Evolutionary conservation across 2,797 vertebrate species (phyloP), one percentile per base, ranked within the genome.

Genomic region (Nothura maculosa): DNA sequence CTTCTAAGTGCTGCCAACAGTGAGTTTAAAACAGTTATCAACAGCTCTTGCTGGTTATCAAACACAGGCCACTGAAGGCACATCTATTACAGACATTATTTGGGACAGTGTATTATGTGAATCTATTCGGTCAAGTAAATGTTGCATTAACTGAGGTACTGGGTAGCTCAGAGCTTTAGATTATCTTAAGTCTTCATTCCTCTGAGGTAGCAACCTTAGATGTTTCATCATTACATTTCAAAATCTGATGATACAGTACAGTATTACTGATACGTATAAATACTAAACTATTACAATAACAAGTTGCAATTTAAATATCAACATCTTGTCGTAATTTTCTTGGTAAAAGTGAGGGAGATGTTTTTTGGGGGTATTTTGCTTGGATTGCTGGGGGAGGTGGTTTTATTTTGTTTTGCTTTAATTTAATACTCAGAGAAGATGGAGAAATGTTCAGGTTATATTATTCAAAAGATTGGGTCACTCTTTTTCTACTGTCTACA

Each of bases 341-440:
- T 57, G 0, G 16, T 15, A 43, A 17, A 17, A 17, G 0, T 32
- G 43, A 18, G 43, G 43, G 18, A 19, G 24, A 7, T 52, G 48
- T 9, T 40, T 58, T 32, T 18, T 18, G 43, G 43, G 43, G 43
- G 18, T 45, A 45, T 45, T 72, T 57, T 19, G 1, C 28, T 12
- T 64, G 17, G 1, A 1, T 55, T 69, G 16, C 12, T 15, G 10
- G 1, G 1, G 1, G 10, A 17, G 10, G 1, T 1, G 14, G 15
- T 15, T 43, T 43, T 45, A 18, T 45, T 43, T 45, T 43, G 17
- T 12, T 43, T 43, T 45, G 27, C 28, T 52, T 52, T 52, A 52
- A 52, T 28, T 50, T 52, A 25, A 52, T 52, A 28, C 25, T 14
- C 15, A 52, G 27, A 28, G 50, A 52, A 28, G 50, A 52, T 28